These are phyloP conservation scores for Cerceris rybyensis DNA, from an alignment of 2,888 invertebrate genomes.

Conservation along the genomic window DNA sequence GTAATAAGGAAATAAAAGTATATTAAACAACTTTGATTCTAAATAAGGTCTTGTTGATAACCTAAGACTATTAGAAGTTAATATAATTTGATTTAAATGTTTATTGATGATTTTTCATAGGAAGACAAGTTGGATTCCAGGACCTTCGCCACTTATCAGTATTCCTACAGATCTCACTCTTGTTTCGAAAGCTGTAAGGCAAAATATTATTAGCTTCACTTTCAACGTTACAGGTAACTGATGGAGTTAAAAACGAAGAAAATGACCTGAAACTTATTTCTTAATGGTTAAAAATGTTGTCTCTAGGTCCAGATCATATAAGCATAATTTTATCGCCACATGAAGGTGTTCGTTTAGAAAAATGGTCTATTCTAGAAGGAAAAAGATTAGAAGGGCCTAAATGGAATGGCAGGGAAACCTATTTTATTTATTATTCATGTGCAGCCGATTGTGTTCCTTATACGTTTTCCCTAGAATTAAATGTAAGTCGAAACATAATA, in stretches of 20 bases:
- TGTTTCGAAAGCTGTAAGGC: slow-evolving; percentile 78
- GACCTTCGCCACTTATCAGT: slow-evolving; percentile 83
- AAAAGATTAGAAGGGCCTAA: slow-evolving; percentile 84
- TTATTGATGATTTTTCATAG: slow-evolving; percentile 68
- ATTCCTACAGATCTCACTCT: slow-evolving; percentile 83
- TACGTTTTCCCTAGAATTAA: slow-evolving; percentile 85
- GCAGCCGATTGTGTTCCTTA: slow-evolving; percentile 84
- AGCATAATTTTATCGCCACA: slow-evolving; percentile 86
- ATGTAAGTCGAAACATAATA: slow-evolving; percentile 81
- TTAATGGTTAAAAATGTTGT: not conserved
- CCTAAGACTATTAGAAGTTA: not conserved
- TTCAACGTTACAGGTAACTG: slow-evolving; percentile 83
- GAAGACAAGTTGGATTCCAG: slow-evolving; percentile 85
- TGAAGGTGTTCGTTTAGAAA: slow-evolving; percentile 83
- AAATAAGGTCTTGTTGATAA: not conserved
- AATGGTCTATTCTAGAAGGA: slow-evolving; percentile 85
- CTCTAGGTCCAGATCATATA: slow-evolving; percentile 87
- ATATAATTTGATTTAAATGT: not conserved
- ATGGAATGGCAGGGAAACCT: slow-evolving; percentile 85
- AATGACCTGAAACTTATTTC: not conserved
- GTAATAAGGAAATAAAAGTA: not conserved
- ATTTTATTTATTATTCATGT: slow-evolving; percentile 88
- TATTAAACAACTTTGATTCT: not conserved
- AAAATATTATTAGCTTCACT: slow-evolving; percentile 81
- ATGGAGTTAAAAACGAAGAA: not conserved